Base-by-base conservation (phyloP, 2,888 invertebrate genomes). In the Phyllotreta striolata region DNA sequence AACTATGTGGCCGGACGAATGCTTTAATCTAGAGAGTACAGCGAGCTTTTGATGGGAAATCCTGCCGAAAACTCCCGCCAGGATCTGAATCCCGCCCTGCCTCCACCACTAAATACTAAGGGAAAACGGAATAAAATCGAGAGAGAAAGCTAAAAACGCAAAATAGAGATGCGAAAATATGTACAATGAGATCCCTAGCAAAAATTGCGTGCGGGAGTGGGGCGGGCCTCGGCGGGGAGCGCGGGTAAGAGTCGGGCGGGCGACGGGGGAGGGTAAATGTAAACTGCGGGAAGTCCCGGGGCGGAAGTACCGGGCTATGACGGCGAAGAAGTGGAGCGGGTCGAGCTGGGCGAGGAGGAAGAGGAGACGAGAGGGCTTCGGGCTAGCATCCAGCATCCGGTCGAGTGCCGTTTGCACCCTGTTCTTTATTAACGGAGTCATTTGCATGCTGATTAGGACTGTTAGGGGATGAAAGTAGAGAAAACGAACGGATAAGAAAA, bases 81-180 rank as follows among this genome's bases (percentile, higher is more conserved):
- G 24, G 24, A 24, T 24, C 62, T 62, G 43, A 63, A 54, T 64
- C 67, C 66, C 68, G 66, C 70, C 71, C 66, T 66, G 52, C n/a
- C 1, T 14, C 14, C 74, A 71, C 74, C 76, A 71, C 71, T 74
- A 74, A 74, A 76, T 75, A 75, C 74, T 73, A 74, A 67, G 67
- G 72, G 72, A 70, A 73, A 73, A 71, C 69, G 73, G 74, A 76
- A 76, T 75, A 76, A 77, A 76, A 76, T 76, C 75, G 77, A 75
- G 77, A 75, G 77, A 76, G 76, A 74, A 74, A 75, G 77, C 77
- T 76, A 78, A 78, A 78, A 78, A 77, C 77, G 78, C 76, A 77
- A 78, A 78, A 77, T 78, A 78, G 77, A 77, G 76, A 77, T 74
- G 77, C 77, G 78, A 78, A 78, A 78, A 78, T 78, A 78, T 78